phyloP scores from a whole-genome alignment of 2,113 vertebrate species.

The Parus major region DNA sequence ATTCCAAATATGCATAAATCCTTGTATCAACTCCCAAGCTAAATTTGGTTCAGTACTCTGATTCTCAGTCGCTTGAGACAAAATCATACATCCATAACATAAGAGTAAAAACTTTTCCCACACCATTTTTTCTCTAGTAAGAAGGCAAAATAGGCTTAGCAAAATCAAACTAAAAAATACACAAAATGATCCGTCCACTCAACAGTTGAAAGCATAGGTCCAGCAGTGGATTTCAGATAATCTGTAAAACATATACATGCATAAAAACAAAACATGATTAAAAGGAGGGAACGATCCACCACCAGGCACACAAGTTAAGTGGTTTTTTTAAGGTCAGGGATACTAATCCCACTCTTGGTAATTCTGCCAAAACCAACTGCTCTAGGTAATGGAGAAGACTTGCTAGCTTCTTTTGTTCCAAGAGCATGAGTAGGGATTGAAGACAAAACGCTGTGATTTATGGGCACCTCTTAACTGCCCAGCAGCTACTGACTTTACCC shows the following conservation, averaged over 20 bases:
- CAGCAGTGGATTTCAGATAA: neutral
- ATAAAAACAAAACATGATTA: neutral
- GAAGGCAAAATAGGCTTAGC: neutral
- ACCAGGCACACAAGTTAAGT: neutral
- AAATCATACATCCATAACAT: neutral
- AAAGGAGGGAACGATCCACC: neutral
- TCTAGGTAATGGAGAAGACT: neutral
- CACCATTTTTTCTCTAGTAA: neutral
- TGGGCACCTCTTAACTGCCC: neutral
- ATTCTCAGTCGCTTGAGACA: neutral
- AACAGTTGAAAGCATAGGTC: neutral
- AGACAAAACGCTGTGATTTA: neutral
- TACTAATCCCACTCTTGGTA: neutral
- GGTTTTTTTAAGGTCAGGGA: neutral
- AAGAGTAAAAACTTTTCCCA: neutral
- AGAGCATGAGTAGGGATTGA: neutral
- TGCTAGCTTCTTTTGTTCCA: neutral
- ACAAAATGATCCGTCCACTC: neutral
- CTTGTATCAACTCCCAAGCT: slow-evolving; percentile 20
- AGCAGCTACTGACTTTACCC: neutral
- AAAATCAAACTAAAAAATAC: neutral
- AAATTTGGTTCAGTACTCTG: neutral
- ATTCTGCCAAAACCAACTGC: neutral
- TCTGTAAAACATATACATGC: neutral
- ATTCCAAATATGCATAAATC: slow-evolving; percentile 28